Evolutionary conservation across 2,113 vertebrate species (phyloP).

Genomic region (Indicator indicator): DNA sequence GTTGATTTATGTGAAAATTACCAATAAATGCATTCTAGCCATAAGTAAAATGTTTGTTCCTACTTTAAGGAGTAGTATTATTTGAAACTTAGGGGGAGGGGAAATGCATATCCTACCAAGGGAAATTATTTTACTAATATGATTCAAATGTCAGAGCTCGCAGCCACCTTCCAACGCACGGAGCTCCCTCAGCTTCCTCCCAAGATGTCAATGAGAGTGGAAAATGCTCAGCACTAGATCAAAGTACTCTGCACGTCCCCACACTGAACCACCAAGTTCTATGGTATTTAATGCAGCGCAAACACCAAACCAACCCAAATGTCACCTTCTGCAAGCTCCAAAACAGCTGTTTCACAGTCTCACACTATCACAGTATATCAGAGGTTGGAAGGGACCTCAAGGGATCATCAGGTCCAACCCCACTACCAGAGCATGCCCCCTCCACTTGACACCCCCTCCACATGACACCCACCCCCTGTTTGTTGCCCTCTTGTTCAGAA

Average conservation of each 20-base stretch:
- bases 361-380: too few species aligned
- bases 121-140: slow-evolving; percentile 64
- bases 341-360: background rate
- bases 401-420: too few species aligned
- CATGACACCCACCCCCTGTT: background rate
- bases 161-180: background rate
- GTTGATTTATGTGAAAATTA: slow-evolving; percentile 85
- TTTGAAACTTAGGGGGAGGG: slow-evolving; percentile 69
- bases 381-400: too few species aligned
- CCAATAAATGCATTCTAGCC: slow-evolving; percentile 81
- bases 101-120: slow-evolving; percentile 45
- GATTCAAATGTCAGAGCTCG: slow-evolving; percentile 56
- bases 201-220: background rate
- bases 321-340: background rate
- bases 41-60: slow-evolving; percentile 81
- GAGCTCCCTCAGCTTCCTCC: background rate
- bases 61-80: slow-evolving; percentile 75
- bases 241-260: background rate
- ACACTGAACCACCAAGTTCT: background rate
- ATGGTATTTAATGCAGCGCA: background rate
- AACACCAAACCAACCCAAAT: background rate
- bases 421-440: too few species aligned
- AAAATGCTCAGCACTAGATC: background rate
- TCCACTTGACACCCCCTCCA: too few species aligned
- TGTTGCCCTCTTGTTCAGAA: background rate